A percentile compares a stretch with the other conserved stretches of the same genome.
phyloP scores from a whole-genome alignment of 2,113 vertebrate genomes.

The Cephalopholis sonnerati region DNA sequence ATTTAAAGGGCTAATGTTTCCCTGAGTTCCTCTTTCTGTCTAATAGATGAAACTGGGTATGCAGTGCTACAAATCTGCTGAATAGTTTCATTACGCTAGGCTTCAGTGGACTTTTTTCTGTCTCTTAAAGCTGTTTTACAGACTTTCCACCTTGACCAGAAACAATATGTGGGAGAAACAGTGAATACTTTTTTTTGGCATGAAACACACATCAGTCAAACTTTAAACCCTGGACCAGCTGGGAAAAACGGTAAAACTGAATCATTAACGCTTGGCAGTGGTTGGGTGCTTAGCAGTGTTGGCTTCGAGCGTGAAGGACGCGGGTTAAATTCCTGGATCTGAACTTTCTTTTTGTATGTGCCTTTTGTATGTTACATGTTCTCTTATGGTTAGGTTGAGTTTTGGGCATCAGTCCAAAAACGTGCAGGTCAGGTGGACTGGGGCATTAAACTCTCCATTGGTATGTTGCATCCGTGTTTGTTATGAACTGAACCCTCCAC shows the following conservation, averaged over 20 bases:
- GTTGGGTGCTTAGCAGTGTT: slow-evolving; percentile 27
- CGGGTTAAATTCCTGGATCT: neutral
- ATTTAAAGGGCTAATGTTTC: slow-evolving; percentile 37
- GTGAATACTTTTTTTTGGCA: neutral
- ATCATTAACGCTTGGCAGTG: slow-evolving; percentile 31
- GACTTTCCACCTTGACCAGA: neutral
- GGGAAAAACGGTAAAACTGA: slow-evolving; percentile 21
- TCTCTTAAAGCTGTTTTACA: neutral
- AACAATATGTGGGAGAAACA: slow-evolving; percentile 2
- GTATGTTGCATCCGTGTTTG: neutral
- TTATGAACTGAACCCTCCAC: neutral
- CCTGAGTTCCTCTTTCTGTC: slow-evolving; percentile 38
- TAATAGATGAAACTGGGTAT: slow-evolving; percentile 20
- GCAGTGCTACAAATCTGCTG: neutral
- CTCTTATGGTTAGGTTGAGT: neutral
- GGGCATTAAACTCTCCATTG: neutral
- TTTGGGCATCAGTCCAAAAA: neutral
- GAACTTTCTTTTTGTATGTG: neutral
- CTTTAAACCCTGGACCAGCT: slow-evolving; percentile 11
- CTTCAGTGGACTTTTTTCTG: slow-evolving; percentile 9
- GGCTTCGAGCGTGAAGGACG: slow-evolving; percentile 6
- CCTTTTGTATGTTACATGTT: neutral
- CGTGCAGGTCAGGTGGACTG: neutral
- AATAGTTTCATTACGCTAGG: slow-evolving; percentile 19
- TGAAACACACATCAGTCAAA: slow-evolving; percentile 24